These are phyloP conservation scores for Diacarnus erythraeanus DNA, from an alignment of 37 sponge, comb jelly and placozoan genomes.

Conservation along the genomic window DNA sequence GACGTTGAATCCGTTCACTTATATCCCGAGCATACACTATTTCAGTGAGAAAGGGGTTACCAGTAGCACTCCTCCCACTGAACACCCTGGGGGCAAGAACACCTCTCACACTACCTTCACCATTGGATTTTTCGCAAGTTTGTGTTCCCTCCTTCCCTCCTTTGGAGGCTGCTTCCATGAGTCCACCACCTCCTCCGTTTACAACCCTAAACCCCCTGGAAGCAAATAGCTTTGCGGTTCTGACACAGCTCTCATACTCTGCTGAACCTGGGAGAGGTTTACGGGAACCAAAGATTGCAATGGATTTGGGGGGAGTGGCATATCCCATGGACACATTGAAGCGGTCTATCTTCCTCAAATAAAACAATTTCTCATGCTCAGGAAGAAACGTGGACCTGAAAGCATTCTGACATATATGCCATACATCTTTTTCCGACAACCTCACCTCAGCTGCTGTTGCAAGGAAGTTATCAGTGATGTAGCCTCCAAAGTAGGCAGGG, in stretches of 20 bases:
- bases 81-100: constrained; percentile 70
- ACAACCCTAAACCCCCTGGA: constrained; percentile 62
- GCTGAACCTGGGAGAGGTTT: constrained; percentile 26
- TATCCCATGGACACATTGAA: constrained; percentile 51
- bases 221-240: constrained; percentile 43
- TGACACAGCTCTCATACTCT: constrained; percentile 48
- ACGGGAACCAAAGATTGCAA: constrained; percentile 72
- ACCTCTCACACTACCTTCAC: constrained; percentile 16
- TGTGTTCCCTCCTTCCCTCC: constrained; percentile 55
- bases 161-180: constrained; percentile 70
- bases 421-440: constrained; percentile 52
- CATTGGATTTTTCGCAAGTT: background rate
- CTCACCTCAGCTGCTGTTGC: background rate
- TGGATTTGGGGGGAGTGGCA: constrained; percentile 45
- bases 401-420: constrained; percentile 60
- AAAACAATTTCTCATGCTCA: constrained; percentile 41
- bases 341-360: constrained; percentile 35
- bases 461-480: constrained; percentile 71
- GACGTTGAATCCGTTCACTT: constrained; percentile 34
- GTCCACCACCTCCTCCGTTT: constrained; percentile 72
- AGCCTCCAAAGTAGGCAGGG: constrained; percentile 86
- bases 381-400: constrained; percentile 66
- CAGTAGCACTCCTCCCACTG: constrained; percentile 4
- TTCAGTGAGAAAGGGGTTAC: constrained; percentile 51
- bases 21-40: constrained; percentile 13